A percentile compares a stretch with the other conserved stretches of the same genome.
Evolutionary conservation across 2,888 invertebrate species (phyloP).

Genomic region (Phengaris alcon): DNA sequence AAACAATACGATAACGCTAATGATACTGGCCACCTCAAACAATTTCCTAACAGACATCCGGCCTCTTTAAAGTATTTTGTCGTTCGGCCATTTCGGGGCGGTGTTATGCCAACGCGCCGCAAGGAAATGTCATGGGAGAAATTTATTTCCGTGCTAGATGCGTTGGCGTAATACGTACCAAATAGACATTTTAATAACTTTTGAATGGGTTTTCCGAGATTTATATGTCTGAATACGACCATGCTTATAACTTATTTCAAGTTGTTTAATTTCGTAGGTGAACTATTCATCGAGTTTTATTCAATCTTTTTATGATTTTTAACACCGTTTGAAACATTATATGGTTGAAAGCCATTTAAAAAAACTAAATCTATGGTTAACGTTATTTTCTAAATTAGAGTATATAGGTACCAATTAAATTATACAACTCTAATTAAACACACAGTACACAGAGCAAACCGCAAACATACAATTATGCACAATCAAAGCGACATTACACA

Average conservation of each 20-base stretch:
- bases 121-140: conserved; percentile 37
- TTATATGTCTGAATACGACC: conserved; percentile 36
- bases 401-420: no score
- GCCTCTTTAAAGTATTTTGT: conserved; percentile 30
- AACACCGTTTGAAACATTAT: no score
- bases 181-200: conserved; percentile 34
- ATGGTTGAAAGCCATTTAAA: no score
- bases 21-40: conserved; percentile 27
- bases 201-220: conserved; percentile 36
- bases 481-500: conserved; percentile 19
- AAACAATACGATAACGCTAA: not conserved
- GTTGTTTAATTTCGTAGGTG: conserved; percentile 4
- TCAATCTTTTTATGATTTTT: not conserved
- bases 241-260: conserved; percentile 30
- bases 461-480: not conserved
- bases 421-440: no score
- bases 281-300: not conserved
- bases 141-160: conserved; percentile 36
- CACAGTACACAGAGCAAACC: not conserved
- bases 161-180: conserved; percentile 36
- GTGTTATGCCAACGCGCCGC: conserved; percentile 36
- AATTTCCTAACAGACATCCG: conserved; percentile 32
- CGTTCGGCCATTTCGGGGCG: conserved; percentile 30
- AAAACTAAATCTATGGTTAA: no score
- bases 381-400: no score